These are phyloP conservation scores for Mesocricetus auratus DNA, from an alignment of 2,113 vertebrate species.

Conservation along the genomic window DNA sequence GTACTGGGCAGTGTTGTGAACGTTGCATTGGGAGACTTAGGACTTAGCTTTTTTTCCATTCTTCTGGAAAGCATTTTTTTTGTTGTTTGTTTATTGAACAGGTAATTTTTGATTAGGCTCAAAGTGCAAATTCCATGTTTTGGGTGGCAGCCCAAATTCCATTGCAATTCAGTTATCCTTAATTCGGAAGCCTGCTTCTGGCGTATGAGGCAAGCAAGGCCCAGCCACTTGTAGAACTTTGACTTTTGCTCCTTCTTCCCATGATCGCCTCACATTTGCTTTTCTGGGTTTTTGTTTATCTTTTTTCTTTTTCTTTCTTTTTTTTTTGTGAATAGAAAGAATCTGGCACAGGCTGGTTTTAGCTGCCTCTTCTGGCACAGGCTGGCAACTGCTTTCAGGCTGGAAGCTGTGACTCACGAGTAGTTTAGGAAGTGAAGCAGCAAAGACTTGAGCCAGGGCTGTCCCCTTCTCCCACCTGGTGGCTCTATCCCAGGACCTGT, in stretches of 20 bases:
- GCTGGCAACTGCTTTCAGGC: background rate
- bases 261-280: background rate
- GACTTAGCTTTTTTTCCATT: background rate
- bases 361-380: background rate
- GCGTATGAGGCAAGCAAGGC: background rate
- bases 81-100: background rate
- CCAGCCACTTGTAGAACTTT: background rate
- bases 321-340: background rate
- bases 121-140: background rate
- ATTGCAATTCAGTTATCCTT: background rate
- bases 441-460: background rate
- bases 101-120: background rate
- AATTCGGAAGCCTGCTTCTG: background rate
- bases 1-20: background rate
- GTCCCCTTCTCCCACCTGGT: background rate
- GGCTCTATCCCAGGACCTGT: background rate
- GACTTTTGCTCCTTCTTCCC: background rate
- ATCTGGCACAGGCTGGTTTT: constrained; percentile 13
- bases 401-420: background rate
- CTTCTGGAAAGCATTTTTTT: background rate
- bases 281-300: background rate
- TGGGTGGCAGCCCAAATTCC: background rate
- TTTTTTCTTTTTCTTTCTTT: background rate
- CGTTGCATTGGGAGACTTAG: background rate
- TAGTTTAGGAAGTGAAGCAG: background rate